Percentiles rank a stretch among this genome's conserved stretches.
phyloP scores from a whole-genome alignment of 2,888 invertebrate genomes.

The Auanema sp. region DNA sequence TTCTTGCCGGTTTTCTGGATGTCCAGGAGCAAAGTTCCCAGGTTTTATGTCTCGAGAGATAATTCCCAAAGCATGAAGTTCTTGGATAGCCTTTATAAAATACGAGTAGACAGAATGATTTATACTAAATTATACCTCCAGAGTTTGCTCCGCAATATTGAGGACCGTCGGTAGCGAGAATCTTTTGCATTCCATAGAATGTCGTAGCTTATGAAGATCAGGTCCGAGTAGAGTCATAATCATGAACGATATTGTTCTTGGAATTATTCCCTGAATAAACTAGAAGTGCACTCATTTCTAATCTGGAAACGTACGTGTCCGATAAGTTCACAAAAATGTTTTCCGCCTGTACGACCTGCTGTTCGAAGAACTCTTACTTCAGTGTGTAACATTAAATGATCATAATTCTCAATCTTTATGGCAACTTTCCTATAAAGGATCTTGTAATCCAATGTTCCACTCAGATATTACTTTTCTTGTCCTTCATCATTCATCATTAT shows the following conservation, averaged over 20 bases:
- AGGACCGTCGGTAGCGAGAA: conserved; percentile 47
- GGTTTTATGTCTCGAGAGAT: conserved; percentile 55
- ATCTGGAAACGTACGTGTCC: conserved; percentile 36
- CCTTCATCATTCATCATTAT: too few species aligned
- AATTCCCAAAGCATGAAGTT: conserved; percentile 48
- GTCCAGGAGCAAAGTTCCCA: conserved; percentile 55
- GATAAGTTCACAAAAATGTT: conserved; percentile 47
- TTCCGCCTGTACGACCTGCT: conserved; percentile 33
- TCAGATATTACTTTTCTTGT: too few species aligned
- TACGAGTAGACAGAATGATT: background rate
- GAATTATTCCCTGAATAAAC: conserved; percentile 28
- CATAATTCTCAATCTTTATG: conserved; percentile 53
- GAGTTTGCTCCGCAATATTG: conserved; percentile 41
- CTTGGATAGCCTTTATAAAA: conserved; percentile 44
- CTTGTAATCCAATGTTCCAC: too few species aligned
- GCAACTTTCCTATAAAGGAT: conserved; percentile 24
- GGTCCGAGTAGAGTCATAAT: conserved; percentile 49
- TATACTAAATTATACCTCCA: conserved; percentile 28
- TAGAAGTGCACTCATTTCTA: background rate
- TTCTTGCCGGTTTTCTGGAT: conserved; percentile 32
- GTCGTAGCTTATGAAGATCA: conserved; percentile 51
- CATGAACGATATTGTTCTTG: conserved; percentile 26
- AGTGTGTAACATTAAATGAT: conserved; percentile 47
- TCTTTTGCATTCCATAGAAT: conserved; percentile 38
- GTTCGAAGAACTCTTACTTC: conserved; percentile 48